These are phyloP conservation scores for Zaprionus capensis DNA, from an alignment of 1,140 invertebrate species.

Conservation along the genomic window DNA sequence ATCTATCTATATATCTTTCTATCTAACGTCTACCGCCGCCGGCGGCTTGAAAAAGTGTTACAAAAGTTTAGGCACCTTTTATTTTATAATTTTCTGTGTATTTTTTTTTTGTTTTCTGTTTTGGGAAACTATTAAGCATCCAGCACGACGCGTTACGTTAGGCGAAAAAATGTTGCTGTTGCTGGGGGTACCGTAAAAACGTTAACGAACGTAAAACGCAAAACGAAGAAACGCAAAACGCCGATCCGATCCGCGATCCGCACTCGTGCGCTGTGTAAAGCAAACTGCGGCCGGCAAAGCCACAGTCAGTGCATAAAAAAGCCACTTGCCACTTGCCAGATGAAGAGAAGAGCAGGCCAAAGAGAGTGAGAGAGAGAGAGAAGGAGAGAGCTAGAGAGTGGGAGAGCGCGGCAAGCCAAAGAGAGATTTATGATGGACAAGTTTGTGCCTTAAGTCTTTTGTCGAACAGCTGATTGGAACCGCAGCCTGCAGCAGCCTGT, in stretches of 20 bases:
- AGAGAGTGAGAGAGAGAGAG: constrained; percentile 11
- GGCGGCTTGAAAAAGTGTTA: constrained; percentile 48
- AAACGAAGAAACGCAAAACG: constrained; percentile 34
- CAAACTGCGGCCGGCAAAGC: constrained; percentile 78
- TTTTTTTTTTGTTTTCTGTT: background rate
- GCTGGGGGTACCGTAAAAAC: background rate
- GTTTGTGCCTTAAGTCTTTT: constrained; percentile 80
- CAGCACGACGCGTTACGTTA: constrained; percentile 22
- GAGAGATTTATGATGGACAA: constrained; percentile 77
- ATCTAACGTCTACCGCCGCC: constrained; percentile 25
- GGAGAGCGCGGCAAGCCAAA: constrained; percentile 48
- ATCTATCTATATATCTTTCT: constrained; percentile 5
- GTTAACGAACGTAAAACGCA: constrained; percentile 26
- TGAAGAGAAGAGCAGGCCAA: constrained; percentile 47
- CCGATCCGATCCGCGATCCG: constrained; percentile 54
- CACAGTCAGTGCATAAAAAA: constrained; percentile 69
- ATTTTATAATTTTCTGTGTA: constrained; percentile 10
- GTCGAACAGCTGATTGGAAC: constrained; percentile 73
- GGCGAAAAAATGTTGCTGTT: background rate
- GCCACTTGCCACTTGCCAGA: constrained; percentile 46
- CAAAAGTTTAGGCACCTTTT: constrained; percentile 72
- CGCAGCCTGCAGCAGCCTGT: constrained; percentile 11
- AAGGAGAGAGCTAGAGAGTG: constrained; percentile 1
- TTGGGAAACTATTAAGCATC: constrained; percentile 44
- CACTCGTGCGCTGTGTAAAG: constrained; percentile 73